phyloP scores from a whole-genome alignment of 2,797 vertebrate genomes.

The Menidia menidia region DNA sequence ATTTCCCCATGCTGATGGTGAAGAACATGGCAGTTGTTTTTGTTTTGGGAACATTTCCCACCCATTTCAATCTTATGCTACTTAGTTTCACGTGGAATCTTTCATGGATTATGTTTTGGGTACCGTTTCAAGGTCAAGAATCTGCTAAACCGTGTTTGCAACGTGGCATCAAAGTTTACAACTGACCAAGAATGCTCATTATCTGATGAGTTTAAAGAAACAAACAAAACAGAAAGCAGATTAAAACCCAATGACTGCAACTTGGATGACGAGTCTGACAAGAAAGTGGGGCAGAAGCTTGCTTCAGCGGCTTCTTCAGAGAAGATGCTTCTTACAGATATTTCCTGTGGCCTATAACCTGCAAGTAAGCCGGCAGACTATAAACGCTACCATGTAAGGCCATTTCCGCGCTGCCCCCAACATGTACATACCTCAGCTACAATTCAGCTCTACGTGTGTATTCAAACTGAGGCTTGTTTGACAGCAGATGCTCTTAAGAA shows the following conservation, averaged over 20 bases:
- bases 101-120: not conserved
- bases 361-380: slow-evolving; percentile 12
- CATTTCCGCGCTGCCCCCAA: not conserved
- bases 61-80: not conserved
- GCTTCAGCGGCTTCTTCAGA: no score
- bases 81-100: not conserved
- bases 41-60: not conserved
- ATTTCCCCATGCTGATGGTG: not conserved
- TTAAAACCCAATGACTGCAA: not conserved
- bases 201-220: no score
- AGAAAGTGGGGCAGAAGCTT: not conserved
- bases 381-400: slow-evolving; percentile 32
- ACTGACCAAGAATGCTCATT: no score
- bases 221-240: no score
- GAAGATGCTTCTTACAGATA: no score
- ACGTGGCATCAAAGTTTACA: no score
- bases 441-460: not conserved
- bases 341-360: not conserved
- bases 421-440: not conserved
- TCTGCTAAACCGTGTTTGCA: no score
- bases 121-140: not conserved
- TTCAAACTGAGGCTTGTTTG: slow-evolving; percentile 6
- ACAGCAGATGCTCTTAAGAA: slow-evolving; percentile 11
- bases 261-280: not conserved
- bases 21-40: not conserved